These are phyloP conservation scores for Chrysolina haemoptera DNA, from an alignment of 2,888 invertebrate genomes.

Conservation along the genomic window DNA sequence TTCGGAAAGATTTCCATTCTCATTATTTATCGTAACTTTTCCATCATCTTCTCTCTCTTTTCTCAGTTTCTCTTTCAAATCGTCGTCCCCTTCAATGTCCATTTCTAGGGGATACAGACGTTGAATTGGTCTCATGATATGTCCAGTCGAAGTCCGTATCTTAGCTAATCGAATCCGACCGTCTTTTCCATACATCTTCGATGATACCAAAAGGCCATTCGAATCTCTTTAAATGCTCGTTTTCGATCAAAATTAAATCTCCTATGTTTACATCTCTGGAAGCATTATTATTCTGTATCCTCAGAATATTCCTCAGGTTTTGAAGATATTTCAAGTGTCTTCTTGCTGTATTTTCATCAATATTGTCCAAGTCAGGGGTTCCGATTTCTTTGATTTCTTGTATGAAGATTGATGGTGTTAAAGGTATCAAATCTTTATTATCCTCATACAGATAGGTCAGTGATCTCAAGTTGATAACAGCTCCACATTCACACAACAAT, in stretches of 20 bases:
- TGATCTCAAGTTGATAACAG: conserved; percentile 4
- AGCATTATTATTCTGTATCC: background rate
- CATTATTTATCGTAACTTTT: too few relatives aligned
- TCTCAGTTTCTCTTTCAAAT: too few relatives aligned
- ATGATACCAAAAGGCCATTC: conserved; percentile 2
- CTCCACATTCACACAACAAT: background rate
- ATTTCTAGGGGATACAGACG: background rate
- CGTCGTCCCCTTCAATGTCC: background rate
- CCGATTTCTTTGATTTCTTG: conserved; percentile 3
- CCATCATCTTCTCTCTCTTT: too few relatives aligned
- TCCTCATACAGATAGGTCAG: background rate
- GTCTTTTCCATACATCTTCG: background rate
- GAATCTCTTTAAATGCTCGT: background rate
- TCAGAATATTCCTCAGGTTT: background rate
- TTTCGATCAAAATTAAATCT: background rate
- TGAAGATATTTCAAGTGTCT: background rate
- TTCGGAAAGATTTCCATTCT: too few relatives aligned
- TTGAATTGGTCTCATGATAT: conserved; percentile 5
- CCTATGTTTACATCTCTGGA: background rate
- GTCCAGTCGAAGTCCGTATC: background rate
- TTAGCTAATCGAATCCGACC: background rate
- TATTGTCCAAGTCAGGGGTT: background rate
- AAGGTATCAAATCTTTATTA: background rate
- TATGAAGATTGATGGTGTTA: background rate
- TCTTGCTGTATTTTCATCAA: background rate